Conservation (phyloP, 2,888 invertebrate species). For the Palloptera scutellata region DNA sequence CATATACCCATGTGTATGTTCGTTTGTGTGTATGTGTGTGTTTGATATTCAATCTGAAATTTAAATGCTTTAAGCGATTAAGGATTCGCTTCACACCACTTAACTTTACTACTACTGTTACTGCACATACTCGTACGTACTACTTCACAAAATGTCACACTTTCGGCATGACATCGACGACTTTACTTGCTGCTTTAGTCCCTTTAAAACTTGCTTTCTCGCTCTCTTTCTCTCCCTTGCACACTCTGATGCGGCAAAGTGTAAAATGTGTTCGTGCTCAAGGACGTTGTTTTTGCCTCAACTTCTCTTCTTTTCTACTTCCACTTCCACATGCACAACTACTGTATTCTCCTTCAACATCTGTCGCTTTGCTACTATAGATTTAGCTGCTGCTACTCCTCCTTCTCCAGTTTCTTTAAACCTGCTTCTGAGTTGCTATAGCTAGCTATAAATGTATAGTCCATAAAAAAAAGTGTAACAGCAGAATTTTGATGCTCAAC, state of each 20-base stretch:
- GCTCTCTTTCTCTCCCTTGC: slow-evolving; percentile 12
- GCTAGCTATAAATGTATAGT: no score
- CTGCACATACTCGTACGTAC: background rate
- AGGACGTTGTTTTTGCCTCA: slow-evolving; percentile 31
- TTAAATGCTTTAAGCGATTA: slow-evolving; percentile 59
- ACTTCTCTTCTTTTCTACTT: slow-evolving; percentile 16
- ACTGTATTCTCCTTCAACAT: background rate
- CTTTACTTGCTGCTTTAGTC: slow-evolving; percentile 3
- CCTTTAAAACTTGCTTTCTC: background rate
- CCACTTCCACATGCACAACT: slow-evolving; percentile 5
- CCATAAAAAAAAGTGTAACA: no score
- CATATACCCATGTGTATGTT: background rate
- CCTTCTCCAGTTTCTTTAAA: no score
- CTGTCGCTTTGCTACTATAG: no score
- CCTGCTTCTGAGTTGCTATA: no score
- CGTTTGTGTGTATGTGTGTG: slow-evolving; percentile 15
- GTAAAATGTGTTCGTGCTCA: slow-evolving; percentile 41
- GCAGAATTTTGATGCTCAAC: no score
- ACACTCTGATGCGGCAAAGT: slow-evolving; percentile 7
- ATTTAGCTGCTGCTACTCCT: no score
- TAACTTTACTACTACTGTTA: slow-evolving; percentile 46
- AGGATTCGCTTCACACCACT: slow-evolving; percentile 56
- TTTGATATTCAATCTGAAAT: slow-evolving; percentile 56
- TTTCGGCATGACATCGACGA: background rate
- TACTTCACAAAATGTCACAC: background rate